These are phyloP conservation scores for Bryconaethiops microstoma DNA, from an alignment of 2,797 vertebrate genomes.

Conservation along the genomic window DNA sequence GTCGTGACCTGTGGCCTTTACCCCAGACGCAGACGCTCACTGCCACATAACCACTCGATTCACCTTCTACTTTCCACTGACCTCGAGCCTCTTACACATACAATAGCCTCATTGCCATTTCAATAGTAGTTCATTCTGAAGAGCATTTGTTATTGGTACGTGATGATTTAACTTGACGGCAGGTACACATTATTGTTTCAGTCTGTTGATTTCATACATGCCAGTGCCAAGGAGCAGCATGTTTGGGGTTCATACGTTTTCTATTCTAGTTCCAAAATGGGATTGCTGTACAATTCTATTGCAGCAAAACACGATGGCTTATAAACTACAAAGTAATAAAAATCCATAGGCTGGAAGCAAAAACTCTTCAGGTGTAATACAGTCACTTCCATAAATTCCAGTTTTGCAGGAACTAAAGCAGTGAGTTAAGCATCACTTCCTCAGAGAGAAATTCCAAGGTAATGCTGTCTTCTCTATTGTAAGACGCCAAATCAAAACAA, in stretches of 20 bases:
- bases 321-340: not conserved
- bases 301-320: not conserved
- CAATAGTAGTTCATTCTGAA: not conserved
- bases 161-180: not conserved
- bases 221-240: no score
- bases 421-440: slow-evolving; percentile 38
- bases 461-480: not conserved
- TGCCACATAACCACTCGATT: slow-evolving; percentile 6
- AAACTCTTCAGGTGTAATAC: not conserved
- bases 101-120: not conserved
- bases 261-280: not conserved
- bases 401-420: slow-evolving; percentile 30
- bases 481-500: not conserved
- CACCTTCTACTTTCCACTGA: slow-evolving; percentile 10
- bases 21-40: not conserved
- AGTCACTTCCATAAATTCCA: not conserved
- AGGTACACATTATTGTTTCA: not conserved
- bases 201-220: no score
- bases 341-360: not conserved
- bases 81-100: slow-evolving; percentile 5
- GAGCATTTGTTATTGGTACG: not conserved
- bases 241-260: no score
- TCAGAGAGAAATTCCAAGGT: not conserved
- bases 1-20: slow-evolving; percentile 46
- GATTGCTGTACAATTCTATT: not conserved